Evolutionary conservation across 2,113 vertebrate genomes (phyloP), one percentile per base, ranked within the genome.

Genomic region (Scytalopus superciliaris): DNA sequence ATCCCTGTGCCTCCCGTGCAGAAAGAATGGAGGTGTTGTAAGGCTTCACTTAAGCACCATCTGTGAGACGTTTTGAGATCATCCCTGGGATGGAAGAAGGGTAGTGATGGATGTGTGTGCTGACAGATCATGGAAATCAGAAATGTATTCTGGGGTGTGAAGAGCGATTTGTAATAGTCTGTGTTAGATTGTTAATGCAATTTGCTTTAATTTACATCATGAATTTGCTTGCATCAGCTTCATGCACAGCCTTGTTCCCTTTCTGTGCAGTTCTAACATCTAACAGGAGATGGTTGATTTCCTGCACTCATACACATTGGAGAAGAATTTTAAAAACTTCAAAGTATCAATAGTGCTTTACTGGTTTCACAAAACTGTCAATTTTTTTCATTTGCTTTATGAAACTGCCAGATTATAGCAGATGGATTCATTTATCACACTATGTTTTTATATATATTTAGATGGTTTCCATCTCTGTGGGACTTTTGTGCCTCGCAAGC

Each of bases 341-440:
- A 39, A 78, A 88, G 66, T 78, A 92, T 69, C 79, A 90, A 70
- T 80, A 94, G 63, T 2, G 7, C 55, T 92, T 85, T 56, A 68
- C 90, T 53, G 70, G 37, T 82, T 94, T 90, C 27, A 68, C 83
- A 44, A 92, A 93, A 83, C 79, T 68, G 37, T 50, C 85, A 40
- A 7, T 60, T 94, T 93, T 87, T 91, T 62, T 14, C 31, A 73
- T 62, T 91, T 53, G 56, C 72, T 91, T 87, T 85, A 56, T 85
- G 86, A 56, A 91, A 73, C 82, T 80, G 64, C 27, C 72, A 84
- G 66, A 57, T 95, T 73, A 73, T 85, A 96, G 72, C 49, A 96
- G 72, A 93, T 94, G 90, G 70, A 78, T 90, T 87, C 73, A 72
- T 93, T 96, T 91, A 94, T 91, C 63, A 68, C 11, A 6, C 67